Evolutionary conservation across 2,113 vertebrate species (phyloP), one percentile per base, ranked within the genome.

Genomic region (Takifugu bimaculatus): DNA sequence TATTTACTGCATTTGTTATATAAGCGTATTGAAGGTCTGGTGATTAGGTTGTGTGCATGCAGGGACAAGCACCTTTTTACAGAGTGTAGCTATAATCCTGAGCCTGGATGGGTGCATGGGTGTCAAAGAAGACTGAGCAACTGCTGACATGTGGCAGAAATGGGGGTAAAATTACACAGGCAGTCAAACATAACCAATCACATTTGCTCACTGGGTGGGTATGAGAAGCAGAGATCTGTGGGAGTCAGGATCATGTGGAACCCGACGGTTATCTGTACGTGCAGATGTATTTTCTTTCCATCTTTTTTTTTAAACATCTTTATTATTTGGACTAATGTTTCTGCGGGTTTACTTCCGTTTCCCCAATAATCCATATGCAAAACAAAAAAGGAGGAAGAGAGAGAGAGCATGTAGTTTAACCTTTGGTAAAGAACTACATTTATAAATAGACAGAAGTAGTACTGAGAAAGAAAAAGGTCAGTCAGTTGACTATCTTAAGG

Each of bases 191-290:
- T 50, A 61, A 28, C 77, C 76, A 77, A 65, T 82, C 76, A 57
- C 61, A 65, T 60, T 63, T 44, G 43, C 78, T 65, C 66, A 49
- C 51, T 81, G 83, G 78, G 84, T 77, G 81, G 74, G 74, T 71
- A 77, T 25, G 73, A 65, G 72, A 77, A 75, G 72, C 65, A 65
- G 79, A 78, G 78, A 85, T 74, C 70, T 76, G 78, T 78, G 83
- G 68, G 74, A 80, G 54, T 74, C 26, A 0, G 54, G 54, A 79
- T 78, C 75, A 68, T 83, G 74, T 70, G 78, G 78, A 81, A 70
- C 47, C 39, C 63, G 50, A 63, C 10, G 10, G n/a, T 28, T 68
- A 58, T 69, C 54, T 60, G 4, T 9, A 57, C 53, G 56, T 43
- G 13, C 25, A 44, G 25, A 13, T 57, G 39, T 44, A 39, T 27